These are phyloP conservation scores for Dryas iulia DNA, from an alignment of 1,140 invertebrate genomes.

Conservation along the genomic window DNA sequence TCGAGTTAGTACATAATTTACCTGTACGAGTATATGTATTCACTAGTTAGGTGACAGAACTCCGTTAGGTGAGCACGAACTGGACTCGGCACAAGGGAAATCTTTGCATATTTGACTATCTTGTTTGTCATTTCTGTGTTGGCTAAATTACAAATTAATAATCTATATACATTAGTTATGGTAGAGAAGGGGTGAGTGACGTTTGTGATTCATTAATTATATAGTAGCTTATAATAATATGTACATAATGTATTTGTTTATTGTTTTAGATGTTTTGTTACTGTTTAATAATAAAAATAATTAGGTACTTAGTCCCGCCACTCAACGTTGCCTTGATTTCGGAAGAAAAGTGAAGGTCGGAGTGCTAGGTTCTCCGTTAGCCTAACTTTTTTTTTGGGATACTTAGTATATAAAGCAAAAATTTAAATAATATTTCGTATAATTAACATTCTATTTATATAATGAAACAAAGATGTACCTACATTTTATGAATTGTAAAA, in stretches of 20 bases:
- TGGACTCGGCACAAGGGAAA: conserved; percentile 41
- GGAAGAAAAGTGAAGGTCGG: no score
- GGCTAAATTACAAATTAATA: conserved; percentile 28
- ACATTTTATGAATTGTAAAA: no score
- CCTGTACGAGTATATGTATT: conserved; percentile 47
- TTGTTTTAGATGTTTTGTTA: background rate
- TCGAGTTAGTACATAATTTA: conserved; percentile 52
- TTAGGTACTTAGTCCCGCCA: no score
- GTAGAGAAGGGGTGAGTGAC: background rate
- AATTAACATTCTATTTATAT: no score
- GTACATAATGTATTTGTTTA: no score
- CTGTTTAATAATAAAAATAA: no score
- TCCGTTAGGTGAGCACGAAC: conserved; percentile 33
- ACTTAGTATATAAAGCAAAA: no score
- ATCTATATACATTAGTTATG: conserved; percentile 17
- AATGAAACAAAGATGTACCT: no score
- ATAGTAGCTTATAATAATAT: background rate
- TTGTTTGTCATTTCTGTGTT: conserved; percentile 45
- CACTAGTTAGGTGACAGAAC: conserved; percentile 28
- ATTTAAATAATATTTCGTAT: no score
- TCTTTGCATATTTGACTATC: conserved; percentile 58
- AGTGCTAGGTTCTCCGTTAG: no score
- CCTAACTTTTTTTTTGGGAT: no score
- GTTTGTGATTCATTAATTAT: background rate
- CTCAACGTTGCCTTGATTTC: no score